phyloP scores from a whole-genome alignment of 2,797 vertebrate species.

The Enteromius treurensis region DNA sequence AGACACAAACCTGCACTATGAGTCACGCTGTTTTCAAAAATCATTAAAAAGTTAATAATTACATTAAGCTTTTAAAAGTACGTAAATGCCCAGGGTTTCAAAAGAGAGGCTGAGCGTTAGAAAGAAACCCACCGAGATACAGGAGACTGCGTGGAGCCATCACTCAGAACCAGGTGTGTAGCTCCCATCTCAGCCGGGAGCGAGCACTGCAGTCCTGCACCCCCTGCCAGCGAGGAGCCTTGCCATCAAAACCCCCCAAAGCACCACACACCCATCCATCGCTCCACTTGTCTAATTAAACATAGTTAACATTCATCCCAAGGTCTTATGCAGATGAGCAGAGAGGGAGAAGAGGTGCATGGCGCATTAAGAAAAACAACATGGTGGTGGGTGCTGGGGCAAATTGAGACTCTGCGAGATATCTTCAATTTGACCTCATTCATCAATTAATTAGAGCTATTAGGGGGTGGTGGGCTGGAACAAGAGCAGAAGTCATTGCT shows the following conservation, averaged over 20 bases:
- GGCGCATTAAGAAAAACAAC: conserved; percentile 83
- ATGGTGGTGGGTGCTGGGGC: conserved; percentile 69
- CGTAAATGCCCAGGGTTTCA: conserved; percentile 47
- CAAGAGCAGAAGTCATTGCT: conserved; percentile 76
- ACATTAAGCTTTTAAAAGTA: conserved; percentile 35
- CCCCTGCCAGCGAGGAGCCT: conserved; percentile 71
- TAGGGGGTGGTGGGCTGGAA: conserved; percentile 80
- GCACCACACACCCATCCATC: conserved; percentile 75
- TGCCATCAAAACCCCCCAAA: conserved; percentile 69
- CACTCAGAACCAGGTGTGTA: conserved; percentile 43
- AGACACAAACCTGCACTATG: not conserved
- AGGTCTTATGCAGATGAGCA: conserved; percentile 86
- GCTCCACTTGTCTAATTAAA: conserved; percentile 84
- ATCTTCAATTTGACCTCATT: conserved; percentile 83
- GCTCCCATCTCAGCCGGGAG: conserved; percentile 49
- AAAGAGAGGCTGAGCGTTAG: conserved; percentile 45
- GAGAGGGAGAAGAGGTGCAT: conserved; percentile 79
- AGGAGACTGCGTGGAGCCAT: conserved; percentile 31
- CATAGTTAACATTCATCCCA: conserved; percentile 86
- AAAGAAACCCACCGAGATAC: conserved; percentile 54
- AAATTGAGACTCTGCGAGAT: conserved; percentile 81
- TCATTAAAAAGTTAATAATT: conserved; percentile 44
- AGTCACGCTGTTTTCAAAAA: conserved; percentile 24
- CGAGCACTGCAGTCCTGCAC: conserved; percentile 35
- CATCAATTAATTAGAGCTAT: conserved; percentile 84